phyloP scores from a whole-genome alignment of 2,888 invertebrate species.

The Masnerella sp. region DNA sequence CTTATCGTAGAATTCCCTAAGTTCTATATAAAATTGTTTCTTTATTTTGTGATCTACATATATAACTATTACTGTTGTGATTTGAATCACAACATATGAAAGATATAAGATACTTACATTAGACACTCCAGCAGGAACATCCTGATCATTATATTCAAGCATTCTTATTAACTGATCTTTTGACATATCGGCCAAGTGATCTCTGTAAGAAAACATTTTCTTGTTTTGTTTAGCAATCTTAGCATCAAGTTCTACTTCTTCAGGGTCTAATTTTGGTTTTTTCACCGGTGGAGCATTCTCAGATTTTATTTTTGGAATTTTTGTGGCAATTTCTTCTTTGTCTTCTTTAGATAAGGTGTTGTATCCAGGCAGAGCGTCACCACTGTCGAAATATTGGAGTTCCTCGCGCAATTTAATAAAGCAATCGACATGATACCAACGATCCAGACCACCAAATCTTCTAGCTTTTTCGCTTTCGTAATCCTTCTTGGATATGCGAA shows the following conservation, averaged over 20 bases:
- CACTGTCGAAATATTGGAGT: conserved; percentile 85
- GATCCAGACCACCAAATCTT: conserved; percentile 89
- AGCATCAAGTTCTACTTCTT: conserved; percentile 80
- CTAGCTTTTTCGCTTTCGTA: conserved; percentile 89
- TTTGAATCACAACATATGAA: too few species aligned
- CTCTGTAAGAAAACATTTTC: conserved; percentile 83
- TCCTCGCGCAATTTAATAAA: conserved; percentile 87
- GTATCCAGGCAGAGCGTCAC: conserved; percentile 88
- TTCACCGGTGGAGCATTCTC: conserved; percentile 82
- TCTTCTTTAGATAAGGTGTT: conserved; percentile 85
- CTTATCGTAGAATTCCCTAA: too few species aligned
- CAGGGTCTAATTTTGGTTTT: conserved; percentile 84
- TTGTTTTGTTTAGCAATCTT: conserved; percentile 86
- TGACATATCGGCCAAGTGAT: conserved; percentile 80
- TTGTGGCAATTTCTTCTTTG: conserved; percentile 81
- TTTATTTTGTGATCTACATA: too few species aligned
- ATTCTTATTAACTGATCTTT: conserved; percentile 83
- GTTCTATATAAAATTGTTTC: too few species aligned
- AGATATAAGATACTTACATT: too few species aligned
- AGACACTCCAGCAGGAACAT: conserved; percentile 83
- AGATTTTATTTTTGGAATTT: conserved; percentile 80
- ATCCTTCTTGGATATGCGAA: conserved; percentile 88
- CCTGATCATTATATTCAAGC: conserved; percentile 86
- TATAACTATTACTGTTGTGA: too few species aligned
- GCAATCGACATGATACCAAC: conserved; percentile 96